Evolutionary conservation across 2,888 invertebrate genomes (phyloP).

Genomic region (Acanthosepion pharaonis): DNA sequence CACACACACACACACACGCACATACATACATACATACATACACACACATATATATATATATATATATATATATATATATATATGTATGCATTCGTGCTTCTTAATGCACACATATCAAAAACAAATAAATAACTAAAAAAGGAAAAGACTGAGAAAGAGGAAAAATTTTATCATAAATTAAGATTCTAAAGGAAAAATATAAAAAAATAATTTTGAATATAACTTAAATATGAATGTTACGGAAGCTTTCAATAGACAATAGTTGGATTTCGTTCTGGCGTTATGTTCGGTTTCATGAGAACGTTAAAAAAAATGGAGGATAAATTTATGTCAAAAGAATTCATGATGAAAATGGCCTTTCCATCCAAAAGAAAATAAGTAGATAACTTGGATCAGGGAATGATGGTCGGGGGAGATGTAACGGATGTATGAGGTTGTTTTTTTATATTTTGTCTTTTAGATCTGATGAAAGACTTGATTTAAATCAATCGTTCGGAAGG

Average conservation of each 20-base stretch:
- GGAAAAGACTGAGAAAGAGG: neutral
- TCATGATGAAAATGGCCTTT: neutral
- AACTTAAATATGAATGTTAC: slow-evolving; percentile 33
- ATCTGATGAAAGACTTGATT: neutral
- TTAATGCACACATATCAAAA: neutral
- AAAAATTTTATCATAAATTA: slow-evolving; percentile 5
- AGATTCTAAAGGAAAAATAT: neutral
- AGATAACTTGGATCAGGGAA: neutral
- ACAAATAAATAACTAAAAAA: neutral
- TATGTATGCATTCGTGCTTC: too few species aligned
- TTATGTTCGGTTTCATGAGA: neutral
- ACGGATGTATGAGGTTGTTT: too few species aligned
- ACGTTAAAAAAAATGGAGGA: neutral
- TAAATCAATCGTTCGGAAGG: neutral
- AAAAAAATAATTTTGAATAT: neutral
- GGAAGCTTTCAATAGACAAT: slow-evolving; percentile 33
- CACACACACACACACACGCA: too few species aligned
- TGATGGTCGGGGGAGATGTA: neutral
- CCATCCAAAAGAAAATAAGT: neutral
- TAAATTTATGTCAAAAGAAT: neutral
- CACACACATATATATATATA: too few species aligned
- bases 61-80: too few species aligned
- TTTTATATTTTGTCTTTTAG: neutral
- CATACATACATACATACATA: too few species aligned
- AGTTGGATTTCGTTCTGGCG: neutral